phyloP scores from a whole-genome alignment of 2,797 vertebrate species.

The Chelonia mydas region DNA sequence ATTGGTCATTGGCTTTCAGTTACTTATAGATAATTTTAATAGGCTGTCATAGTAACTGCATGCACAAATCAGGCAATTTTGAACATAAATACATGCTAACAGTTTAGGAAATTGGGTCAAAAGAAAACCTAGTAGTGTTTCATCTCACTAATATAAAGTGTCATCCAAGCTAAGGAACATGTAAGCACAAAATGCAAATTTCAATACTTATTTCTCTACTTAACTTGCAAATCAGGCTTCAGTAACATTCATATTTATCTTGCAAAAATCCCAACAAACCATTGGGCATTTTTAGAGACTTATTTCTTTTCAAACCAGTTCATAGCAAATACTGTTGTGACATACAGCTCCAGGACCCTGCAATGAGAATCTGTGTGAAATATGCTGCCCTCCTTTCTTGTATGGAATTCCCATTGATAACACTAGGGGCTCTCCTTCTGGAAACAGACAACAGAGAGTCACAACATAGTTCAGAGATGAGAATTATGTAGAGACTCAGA shows the following conservation, averaged over 20 bases:
- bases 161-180: neutral
- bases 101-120: neutral
- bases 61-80: neutral
- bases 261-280: neutral
- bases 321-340: neutral
- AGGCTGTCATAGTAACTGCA: neutral
- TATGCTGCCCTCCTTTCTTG: neutral
- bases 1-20: conserved; percentile 43
- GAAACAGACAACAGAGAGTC: fast-evolving
- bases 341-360: neutral
- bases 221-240: neutral
- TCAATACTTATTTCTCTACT: fast-evolving
- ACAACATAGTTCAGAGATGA: neutral
- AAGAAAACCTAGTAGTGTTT: neutral
- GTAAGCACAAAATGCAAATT: neutral
- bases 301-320: fast-evolving
- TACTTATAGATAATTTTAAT: neutral
- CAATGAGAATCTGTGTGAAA: fast-evolving
- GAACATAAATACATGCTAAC: neutral
- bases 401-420: neutral
- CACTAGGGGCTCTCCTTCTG: fast-evolving
- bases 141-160: neutral
- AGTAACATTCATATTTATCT: fast-evolving
- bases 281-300: fast-evolving
- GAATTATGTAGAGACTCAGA: conserved; percentile 11